Conservation (phyloP, 1,140 invertebrate genomes). For the Plectus sambesii region DNA sequence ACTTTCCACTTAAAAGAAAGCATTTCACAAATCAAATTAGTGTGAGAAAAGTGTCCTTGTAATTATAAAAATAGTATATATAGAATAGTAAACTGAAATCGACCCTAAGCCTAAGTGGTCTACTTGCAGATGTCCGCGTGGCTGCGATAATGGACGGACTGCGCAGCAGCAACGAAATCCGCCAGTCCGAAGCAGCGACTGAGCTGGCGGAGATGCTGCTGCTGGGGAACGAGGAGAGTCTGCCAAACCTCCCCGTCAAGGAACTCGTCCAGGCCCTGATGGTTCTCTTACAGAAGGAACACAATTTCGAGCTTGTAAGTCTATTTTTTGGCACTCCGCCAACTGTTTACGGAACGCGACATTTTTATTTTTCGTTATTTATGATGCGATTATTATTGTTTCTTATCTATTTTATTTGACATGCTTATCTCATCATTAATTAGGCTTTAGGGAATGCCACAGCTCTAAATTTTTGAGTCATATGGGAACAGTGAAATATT, state of each 20-base stretch:
- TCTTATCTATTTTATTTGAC: no score
- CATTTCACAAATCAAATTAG: constrained; percentile 2
- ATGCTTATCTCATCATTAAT: no score
- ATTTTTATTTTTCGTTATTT: constrained; percentile 2
- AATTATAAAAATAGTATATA: no score
- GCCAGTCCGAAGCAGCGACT: constrained; percentile 83
- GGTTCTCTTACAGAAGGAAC: constrained; percentile 52
- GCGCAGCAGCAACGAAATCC: constrained; percentile 84
- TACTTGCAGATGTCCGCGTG: constrained; percentile 21
- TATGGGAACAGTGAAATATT: no score
- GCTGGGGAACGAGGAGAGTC: constrained; percentile 97
- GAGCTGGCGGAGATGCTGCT: constrained; percentile 98
- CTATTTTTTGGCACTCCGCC: no score
- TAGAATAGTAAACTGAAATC: constrained; percentile 41
- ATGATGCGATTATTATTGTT: no score
- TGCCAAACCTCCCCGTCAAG: constrained; percentile 92
- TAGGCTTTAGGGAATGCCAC: no score
- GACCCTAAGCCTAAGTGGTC: constrained; percentile 56
- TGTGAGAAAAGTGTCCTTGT: no score
- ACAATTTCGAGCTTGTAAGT: constrained; percentile 90
- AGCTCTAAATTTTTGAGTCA: no score
- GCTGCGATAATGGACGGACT: constrained; percentile 65
- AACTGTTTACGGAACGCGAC: no score
- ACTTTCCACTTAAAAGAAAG: no score
- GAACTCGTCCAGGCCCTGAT: constrained; percentile 84